Conservation (phyloP, 2,797 vertebrate species). For the Clarias platycephalus region DNA sequence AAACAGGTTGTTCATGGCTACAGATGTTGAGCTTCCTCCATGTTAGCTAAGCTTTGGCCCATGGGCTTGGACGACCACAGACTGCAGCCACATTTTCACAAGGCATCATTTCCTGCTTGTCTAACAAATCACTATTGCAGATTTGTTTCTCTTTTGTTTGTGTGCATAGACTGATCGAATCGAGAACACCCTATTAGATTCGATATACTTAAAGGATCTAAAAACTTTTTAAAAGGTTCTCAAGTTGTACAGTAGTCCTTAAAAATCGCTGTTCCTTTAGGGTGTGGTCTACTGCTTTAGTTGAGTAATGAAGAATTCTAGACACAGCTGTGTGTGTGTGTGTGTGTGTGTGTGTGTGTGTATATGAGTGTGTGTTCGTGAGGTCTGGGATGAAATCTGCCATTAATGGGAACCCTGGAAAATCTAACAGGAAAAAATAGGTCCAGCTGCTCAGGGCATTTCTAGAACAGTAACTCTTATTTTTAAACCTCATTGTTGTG, state of each 20-base stretch:
- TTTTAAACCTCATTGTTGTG: conserved; percentile 58
- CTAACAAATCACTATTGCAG: conserved; percentile 22
- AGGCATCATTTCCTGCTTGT: conserved; percentile 43
- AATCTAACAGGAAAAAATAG: conserved; percentile 56
- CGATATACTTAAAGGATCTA: not conserved
- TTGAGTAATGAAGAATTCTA: conserved; percentile 1
- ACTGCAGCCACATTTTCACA: conserved; percentile 38
- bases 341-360: conserved; percentile 27
- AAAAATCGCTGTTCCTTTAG: not conserved
- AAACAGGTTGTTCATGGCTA: conserved; percentile 63
- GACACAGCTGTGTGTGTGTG: conserved; percentile 38
- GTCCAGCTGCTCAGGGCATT: conserved; percentile 39
- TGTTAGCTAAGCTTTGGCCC: conserved; percentile 54
- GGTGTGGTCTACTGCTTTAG: conserved; percentile 13
- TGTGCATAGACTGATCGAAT: not conserved
- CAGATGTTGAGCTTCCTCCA: conserved; percentile 59
- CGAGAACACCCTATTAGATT: not conserved
- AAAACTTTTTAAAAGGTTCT: not conserved
- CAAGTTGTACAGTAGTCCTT: not conserved
- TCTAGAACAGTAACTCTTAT: conserved; percentile 51
- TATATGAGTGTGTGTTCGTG: not conserved
- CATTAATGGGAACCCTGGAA: conserved; percentile 53
- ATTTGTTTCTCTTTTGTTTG: not conserved
- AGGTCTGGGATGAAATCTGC: conserved; percentile 8
- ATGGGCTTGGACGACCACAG: conserved; percentile 50